phyloP scores from a whole-genome alignment of 2,113 vertebrate genomes.

The Hemichromis elongatus region DNA sequence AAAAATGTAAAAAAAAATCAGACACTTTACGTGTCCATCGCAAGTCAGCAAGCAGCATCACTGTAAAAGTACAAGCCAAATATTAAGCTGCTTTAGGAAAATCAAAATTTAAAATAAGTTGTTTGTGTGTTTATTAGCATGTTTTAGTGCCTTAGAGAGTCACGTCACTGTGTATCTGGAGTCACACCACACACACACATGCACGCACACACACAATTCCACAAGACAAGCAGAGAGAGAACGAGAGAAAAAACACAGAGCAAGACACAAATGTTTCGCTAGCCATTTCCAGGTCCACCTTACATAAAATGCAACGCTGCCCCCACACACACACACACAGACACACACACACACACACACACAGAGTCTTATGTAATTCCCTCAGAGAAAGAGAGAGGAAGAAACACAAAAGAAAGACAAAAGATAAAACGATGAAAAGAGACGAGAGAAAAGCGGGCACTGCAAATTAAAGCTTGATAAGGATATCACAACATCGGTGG shows the following conservation, averaged over 20 bases:
- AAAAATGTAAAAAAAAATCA: not conserved
- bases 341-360: conserved; percentile 40
- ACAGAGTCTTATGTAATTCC: conserved; percentile 60
- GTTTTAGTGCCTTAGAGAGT: not conserved
- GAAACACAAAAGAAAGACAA: conserved; percentile 19
- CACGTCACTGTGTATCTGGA: conserved; percentile 2
- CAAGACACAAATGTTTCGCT: conserved; percentile 37
- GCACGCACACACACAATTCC: conserved; percentile 6
- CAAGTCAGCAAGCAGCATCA: not conserved
- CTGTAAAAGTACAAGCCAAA: not conserved
- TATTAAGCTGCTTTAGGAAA: not conserved
- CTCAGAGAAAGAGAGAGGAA: conserved; percentile 39
- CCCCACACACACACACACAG: conserved; percentile 46
- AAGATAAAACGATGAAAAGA: conserved; percentile 20
- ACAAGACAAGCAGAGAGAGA: not conserved
- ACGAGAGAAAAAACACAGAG: conserved; percentile 19
- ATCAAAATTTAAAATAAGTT: not conserved
- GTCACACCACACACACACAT: not conserved
- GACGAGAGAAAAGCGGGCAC: not conserved
- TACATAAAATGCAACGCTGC: conserved; percentile 63
- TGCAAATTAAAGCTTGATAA: conserved; percentile 25
- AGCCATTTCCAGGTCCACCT: conserved; percentile 60
- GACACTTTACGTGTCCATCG: not conserved
- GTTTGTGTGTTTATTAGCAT: not conserved
- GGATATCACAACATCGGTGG: not conserved